phyloP scores from a whole-genome alignment of 2,888 invertebrate genomes.

The Drepana falcataria region DNA sequence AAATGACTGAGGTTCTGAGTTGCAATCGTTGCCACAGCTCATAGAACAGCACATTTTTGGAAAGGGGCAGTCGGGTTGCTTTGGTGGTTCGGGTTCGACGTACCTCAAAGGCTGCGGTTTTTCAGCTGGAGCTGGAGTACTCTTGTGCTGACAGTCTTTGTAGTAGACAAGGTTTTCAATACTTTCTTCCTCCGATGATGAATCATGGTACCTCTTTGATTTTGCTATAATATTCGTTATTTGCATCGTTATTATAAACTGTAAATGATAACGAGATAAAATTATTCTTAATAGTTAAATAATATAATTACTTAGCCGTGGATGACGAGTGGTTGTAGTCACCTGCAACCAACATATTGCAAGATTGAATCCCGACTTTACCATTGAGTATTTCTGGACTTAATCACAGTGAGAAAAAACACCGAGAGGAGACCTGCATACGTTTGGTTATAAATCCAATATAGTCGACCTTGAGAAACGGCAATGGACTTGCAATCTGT shows the following conservation, averaged over 20 bases:
- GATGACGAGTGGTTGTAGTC: neutral
- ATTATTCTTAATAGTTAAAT: neutral
- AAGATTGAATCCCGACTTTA: no score
- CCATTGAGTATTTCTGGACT: no score
- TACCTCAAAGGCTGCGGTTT: neutral
- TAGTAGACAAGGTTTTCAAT: conserved; percentile 65
- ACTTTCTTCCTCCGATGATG: conserved; percentile 53
- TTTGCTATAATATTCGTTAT: conserved; percentile 29
- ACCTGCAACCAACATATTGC: no score
- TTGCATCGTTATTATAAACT: conserved; percentile 45
- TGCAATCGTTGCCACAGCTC: conserved; percentile 55
- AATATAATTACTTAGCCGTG: neutral
- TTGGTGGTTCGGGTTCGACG: conserved; percentile 12
- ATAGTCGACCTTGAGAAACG: neutral
- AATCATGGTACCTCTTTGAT: conserved; percentile 14
- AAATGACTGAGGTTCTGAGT: conserved; percentile 8
- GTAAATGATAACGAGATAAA: conserved; percentile 17
- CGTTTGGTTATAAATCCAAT: neutral
- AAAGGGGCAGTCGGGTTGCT: conserved; percentile 32
- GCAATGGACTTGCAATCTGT: no score
- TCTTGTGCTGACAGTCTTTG: conserved; percentile 52
- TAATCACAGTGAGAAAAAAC: no score
- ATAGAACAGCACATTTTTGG: conserved; percentile 63
- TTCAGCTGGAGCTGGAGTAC: conserved; percentile 8
- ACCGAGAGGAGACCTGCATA: no score